Conservation (phyloP, 2,888 invertebrate species). For the Geotrupes spiniger region DNA sequence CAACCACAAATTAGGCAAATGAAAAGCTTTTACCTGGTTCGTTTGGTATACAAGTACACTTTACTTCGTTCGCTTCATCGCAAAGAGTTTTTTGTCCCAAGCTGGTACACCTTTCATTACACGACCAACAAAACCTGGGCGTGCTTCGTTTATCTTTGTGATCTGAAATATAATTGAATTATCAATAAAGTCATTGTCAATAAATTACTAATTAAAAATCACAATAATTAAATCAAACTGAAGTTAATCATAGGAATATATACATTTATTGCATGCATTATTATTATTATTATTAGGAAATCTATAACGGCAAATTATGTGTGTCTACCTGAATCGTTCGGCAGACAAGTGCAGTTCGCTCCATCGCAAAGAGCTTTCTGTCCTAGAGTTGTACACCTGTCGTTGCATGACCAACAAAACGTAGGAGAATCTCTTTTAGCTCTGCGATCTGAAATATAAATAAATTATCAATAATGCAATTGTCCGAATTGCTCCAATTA, state of each 20-base stretch:
- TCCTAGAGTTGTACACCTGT: neutral
- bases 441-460: slow-evolving; percentile 1
- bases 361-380: neutral
- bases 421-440: neutral
- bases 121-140: slow-evolving; percentile 11
- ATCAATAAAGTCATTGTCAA: too few relatives aligned
- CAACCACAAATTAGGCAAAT: too few relatives aligned
- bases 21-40: too few relatives aligned
- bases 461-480: neutral
- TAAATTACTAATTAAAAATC: too few relatives aligned
- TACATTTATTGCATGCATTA: too few relatives aligned
- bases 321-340: neutral
- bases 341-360: neutral
- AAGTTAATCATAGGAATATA: too few relatives aligned
- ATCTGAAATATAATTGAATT: too few relatives aligned
- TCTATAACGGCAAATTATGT: too few relatives aligned
- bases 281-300: too few relatives aligned
- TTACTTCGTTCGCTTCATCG: neutral
- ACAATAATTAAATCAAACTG: too few relatives aligned
- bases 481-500: too few relatives aligned
- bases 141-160: neutral
- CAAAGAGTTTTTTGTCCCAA: slow-evolving; percentile 2
- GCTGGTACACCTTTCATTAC: slow-evolving; percentile 1
- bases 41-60: neutral
- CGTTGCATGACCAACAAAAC: slow-evolving; percentile 3